Percentiles rank a stretch among this genome's conserved stretches.
phyloP scores from a whole-genome alignment of 2,797 vertebrate genomes.

The Scleropages formosus region DNA sequence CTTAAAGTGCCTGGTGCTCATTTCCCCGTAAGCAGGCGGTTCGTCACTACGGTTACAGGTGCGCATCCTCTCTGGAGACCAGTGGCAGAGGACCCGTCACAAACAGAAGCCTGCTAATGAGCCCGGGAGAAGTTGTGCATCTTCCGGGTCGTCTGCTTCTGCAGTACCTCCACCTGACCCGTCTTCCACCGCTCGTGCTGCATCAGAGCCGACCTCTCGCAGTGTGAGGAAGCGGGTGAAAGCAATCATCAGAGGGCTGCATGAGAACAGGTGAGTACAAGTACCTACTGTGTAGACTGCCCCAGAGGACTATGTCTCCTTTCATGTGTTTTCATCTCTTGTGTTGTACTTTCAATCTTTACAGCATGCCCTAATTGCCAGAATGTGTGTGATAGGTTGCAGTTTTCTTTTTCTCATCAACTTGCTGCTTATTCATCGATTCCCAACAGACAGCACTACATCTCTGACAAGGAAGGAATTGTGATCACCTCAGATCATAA shows the following conservation, averaged over 20 bases:
- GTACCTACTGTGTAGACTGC: background rate
- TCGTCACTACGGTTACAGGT: slow-evolving; percentile 50
- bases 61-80: slow-evolving; percentile 60
- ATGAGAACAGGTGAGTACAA: slow-evolving; percentile 56
- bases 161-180: slow-evolving; percentile 15
- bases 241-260: slow-evolving; percentile 55
- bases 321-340: background rate
- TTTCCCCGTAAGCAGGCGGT: too few relatives aligned
- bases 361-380: background rate
- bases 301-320: background rate
- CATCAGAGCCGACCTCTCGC: slow-evolving; percentile 41
- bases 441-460: slow-evolving; percentile 64
- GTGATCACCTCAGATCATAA: slow-evolving; percentile 63
- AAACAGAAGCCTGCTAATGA: slow-evolving; percentile 24
- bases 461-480: slow-evolving; percentile 71
- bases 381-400: background rate
- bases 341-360: background rate
- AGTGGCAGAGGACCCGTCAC: slow-evolving; percentile 53
- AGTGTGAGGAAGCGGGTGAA: slow-evolving; percentile 56
- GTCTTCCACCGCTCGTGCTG: slow-evolving; percentile 4
- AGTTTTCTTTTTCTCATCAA: background rate
- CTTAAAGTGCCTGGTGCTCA: background rate
- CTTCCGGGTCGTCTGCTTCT: background rate
- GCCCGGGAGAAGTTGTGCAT: slow-evolving; percentile 1
- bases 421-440: background rate